Evolutionary conservation across 2,113 vertebrate genomes (phyloP).

Genomic region (Tenebrosternarchus preto): DNA sequence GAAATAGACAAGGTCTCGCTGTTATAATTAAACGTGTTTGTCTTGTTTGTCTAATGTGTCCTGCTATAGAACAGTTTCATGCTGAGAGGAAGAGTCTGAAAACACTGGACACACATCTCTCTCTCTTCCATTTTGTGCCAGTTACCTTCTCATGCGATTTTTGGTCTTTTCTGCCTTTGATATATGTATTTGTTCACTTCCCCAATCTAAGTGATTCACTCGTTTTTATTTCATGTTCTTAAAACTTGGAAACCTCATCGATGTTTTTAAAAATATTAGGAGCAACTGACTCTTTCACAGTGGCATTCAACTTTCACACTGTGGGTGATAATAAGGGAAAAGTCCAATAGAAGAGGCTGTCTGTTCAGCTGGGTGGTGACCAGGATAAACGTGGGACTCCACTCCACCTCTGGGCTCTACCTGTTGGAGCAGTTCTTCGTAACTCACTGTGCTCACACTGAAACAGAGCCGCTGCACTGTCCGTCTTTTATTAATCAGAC

Average conservation of each 20-base stretch:
- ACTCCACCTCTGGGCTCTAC: neutral
- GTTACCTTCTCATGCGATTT: conserved; percentile 1
- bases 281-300: conserved; percentile 11
- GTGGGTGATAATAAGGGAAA: neutral
- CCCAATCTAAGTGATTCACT: conserved; percentile 17
- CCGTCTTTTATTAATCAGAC: neutral
- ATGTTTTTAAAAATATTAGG: neutral
- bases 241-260: neutral
- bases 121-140: neutral
- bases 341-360: neutral
- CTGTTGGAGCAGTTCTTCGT: neutral
- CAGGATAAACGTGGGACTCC: neutral
- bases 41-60: conserved; percentile 25
- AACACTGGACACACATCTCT: conserved; percentile 12
- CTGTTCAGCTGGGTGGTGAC: neutral
- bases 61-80: neutral
- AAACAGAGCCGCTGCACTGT: neutral
- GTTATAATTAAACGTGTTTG: conserved; percentile 53
- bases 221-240: neutral
- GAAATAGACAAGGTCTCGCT: conserved; percentile 51
- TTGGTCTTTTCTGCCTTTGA: neutral
- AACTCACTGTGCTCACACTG: too few species aligned
- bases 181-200: conserved; percentile 4
- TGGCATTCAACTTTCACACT: neutral
- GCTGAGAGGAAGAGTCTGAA: conserved; percentile 22